Evolutionary conservation across 2,113 vertebrate genomes (phyloP), one percentile per base, ranked within the genome.

Genomic region (Caretta caretta): DNA sequence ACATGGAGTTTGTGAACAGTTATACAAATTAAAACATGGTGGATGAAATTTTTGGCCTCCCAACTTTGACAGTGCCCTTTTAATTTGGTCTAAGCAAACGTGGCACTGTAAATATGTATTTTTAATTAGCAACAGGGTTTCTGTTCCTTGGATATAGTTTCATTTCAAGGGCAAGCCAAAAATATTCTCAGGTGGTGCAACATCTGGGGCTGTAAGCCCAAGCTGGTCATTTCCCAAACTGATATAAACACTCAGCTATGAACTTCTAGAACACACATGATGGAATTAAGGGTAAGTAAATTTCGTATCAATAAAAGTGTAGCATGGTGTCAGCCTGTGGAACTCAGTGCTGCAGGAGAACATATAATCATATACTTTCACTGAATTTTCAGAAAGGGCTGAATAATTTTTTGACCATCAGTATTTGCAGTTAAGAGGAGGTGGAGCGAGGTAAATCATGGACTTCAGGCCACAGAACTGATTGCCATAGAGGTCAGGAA

Each of bases 31-130:
- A 4, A 54, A 84, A 83, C 87, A 54, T 42, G 90, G 48, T 17
- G 19, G 8, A 3, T 46, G 53, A 57, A 14, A 42, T 79, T 49
- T 20, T 42, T 1, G 0, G 0, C 5, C 1, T 42, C 6, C 72
- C 0, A 0, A 51, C 42, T 85, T 29, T 83, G 3, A 1, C 65
- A 20, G 62, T 65, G 1, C 13, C 14, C 50, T 3, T 62, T 65
- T 38, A n/a, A 8, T 24, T 25, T 0, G 13, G 49, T 50, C 5
- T 5, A 59, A 48, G 27, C 2, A 6, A 80, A 17, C 0, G 0
- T 50, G 14, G 42, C 56, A 3, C 8, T 35, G 12, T 6, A 54
- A 81, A 6, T 69, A n/a, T n/a, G n/a, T 69, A 69, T n/a, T 57
- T 92, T 59, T 35, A 1, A 29, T 20, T 42, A 69, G 6, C 1